Percentiles rank a stretch among this genome's conserved stretches.
phyloP scores from a whole-genome alignment of 2,888 invertebrate genomes.

The Archips crataeganus region DNA sequence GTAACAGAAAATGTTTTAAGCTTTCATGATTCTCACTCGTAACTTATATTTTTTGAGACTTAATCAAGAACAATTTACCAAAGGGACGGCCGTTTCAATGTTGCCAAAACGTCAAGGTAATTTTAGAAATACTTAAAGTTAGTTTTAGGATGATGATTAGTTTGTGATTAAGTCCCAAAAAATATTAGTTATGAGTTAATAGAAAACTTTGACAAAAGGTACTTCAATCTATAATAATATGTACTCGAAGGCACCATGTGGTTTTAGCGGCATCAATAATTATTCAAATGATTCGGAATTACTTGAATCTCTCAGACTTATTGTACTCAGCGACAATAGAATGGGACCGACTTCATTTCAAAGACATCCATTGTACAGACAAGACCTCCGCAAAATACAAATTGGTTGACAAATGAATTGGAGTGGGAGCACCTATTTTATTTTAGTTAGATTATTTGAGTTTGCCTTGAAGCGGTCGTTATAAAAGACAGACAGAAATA shows the following conservation, averaged over 20 bases:
- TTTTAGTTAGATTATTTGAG: constrained; percentile 16
- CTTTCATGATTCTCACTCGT: too few relatives aligned
- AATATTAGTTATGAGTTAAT: too few relatives aligned
- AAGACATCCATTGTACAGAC: constrained; percentile 30
- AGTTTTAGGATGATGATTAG: too few relatives aligned
- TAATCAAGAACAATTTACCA: too few relatives aligned
- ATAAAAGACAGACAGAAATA: background rate
- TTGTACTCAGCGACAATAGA: constrained; percentile 33
- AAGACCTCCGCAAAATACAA: constrained; percentile 30
- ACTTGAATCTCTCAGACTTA: constrained; percentile 25
- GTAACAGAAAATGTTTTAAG: too few relatives aligned
- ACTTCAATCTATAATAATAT: background rate
- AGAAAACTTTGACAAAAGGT: too few relatives aligned
- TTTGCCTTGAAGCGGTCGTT: constrained; percentile 2
- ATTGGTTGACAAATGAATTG: constrained; percentile 35
- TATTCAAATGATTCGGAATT: constrained; percentile 24
- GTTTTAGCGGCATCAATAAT: constrained; percentile 19
- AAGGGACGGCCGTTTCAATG: too few relatives aligned
- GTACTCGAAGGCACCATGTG: constrained; percentile 2
- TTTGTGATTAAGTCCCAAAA: too few relatives aligned
- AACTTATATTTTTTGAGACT: too few relatives aligned
- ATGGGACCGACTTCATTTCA: constrained; percentile 34
- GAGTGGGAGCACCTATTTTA: constrained; percentile 17
- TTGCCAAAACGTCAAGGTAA: too few relatives aligned
- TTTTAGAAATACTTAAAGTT: too few relatives aligned